phyloP scores from a whole-genome alignment of 2,113 vertebrate genomes.

The Cairina moschata region DNA sequence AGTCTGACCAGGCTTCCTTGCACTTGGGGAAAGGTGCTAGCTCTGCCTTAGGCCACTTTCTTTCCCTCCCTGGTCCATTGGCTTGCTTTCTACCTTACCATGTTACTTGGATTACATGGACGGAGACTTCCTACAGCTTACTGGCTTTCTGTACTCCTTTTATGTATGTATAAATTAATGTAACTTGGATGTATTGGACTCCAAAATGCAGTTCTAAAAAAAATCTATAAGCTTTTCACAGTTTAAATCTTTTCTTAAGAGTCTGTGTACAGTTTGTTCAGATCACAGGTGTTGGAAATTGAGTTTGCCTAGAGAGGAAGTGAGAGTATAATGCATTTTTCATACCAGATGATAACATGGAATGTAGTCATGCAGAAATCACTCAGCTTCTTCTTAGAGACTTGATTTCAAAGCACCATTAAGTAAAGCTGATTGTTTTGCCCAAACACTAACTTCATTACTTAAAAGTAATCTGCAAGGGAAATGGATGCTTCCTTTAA shows the following conservation, averaged over 20 bases:
- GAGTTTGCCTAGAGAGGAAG: slow-evolving; percentile 29
- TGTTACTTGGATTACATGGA: neutral
- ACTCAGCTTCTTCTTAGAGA: slow-evolving; percentile 7
- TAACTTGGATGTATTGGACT: neutral
- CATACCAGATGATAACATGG: slow-evolving; percentile 40
- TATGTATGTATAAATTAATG: neutral
- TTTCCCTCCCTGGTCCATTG: neutral
- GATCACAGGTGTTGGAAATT: slow-evolving; percentile 21
- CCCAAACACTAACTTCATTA: slow-evolving; percentile 48
- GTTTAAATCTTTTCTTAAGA: neutral
- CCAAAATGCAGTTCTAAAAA: slow-evolving; percentile 26
- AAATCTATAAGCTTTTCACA: slow-evolving; percentile 29
- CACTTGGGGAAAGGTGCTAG: neutral
- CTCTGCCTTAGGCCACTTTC: neutral
- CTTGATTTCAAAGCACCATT: slow-evolving; percentile 12
- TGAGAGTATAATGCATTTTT: slow-evolving; percentile 55
- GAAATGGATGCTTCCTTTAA: slow-evolving; percentile 55
- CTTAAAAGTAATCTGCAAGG: slow-evolving; percentile 62
- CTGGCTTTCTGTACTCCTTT: neutral
- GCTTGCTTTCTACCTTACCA: neutral
- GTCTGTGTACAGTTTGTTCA: slow-evolving; percentile 23
- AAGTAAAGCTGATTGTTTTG: slow-evolving; percentile 51
- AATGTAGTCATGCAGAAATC: slow-evolving; percentile 48
- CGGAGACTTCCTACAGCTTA: neutral
- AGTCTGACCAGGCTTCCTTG: neutral